Percentiles rank a stretch among this genome's conserved stretches.
Evolutionary conservation across 2,888 invertebrate genomes (phyloP).

Genomic region (Gymnoscelis rufifasciata): DNA sequence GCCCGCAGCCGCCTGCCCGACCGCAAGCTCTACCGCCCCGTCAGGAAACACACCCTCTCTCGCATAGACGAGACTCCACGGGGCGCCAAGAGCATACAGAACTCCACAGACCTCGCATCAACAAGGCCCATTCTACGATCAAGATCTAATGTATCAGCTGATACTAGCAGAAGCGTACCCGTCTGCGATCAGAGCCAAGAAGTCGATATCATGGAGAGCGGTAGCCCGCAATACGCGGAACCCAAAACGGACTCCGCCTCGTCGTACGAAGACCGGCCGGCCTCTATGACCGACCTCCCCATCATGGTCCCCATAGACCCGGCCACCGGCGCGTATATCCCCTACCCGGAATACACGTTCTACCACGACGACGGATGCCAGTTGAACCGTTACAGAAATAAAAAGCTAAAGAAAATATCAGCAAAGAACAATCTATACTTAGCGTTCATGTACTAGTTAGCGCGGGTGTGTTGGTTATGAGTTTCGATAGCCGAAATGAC

Average conservation of each 20-base stretch:
- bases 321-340: slow-evolving; percentile 58
- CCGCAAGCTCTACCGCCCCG: slow-evolving; percentile 61
- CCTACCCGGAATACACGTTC: slow-evolving; percentile 63
- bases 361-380: slow-evolving; percentile 57
- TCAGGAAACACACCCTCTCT: slow-evolving; percentile 58
- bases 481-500: slow-evolving; percentile 74
- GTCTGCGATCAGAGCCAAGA: slow-evolving; percentile 67
- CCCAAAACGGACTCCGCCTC: slow-evolving; percentile 51
- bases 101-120: slow-evolving; percentile 61
- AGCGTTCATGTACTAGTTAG: slow-evolving; percentile 77
- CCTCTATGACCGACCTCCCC: slow-evolving; percentile 64
- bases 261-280: slow-evolving; percentile 51
- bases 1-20: slow-evolving; percentile 55
- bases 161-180: slow-evolving; percentile 70
- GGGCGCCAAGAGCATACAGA: slow-evolving; percentile 59
- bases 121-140: slow-evolving; percentile 59
- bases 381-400: slow-evolving; percentile 47
- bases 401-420: slow-evolving; percentile 48
- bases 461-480: slow-evolving; percentile 61
- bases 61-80: slow-evolving; percentile 66
- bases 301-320: slow-evolving; percentile 63
- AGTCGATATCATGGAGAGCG: slow-evolving; percentile 45
- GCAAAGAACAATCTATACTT: slow-evolving; percentile 69
- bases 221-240: slow-evolving; percentile 67
- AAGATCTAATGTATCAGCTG: slow-evolving; percentile 65